Evolutionary conservation across 2,888 invertebrate species (phyloP).

Genomic region (Oligia fasciuncula): DNA sequence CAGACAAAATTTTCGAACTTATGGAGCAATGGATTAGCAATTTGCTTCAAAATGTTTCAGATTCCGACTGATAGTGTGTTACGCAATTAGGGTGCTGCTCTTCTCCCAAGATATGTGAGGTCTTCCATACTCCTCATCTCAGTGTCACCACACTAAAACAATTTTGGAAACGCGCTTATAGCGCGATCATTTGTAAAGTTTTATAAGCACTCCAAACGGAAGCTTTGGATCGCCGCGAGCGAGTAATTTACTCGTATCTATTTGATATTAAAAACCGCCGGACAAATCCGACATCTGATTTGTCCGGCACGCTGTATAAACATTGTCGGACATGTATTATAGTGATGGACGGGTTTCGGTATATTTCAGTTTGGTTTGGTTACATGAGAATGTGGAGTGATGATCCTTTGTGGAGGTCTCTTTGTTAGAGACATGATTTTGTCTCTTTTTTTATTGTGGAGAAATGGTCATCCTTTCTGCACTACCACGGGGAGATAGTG

Average conservation of each 20-base stretch:
- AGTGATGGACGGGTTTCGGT: conserved; percentile 4
- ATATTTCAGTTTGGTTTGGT: background rate
- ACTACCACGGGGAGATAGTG: too few species aligned
- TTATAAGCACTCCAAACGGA: conserved; percentile 41
- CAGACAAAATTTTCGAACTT: too few species aligned
- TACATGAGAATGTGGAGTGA: background rate
- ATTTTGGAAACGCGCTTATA: conserved; percentile 8
- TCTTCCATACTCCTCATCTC: background rate
- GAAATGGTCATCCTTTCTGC: too few species aligned
- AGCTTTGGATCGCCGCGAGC: conserved; percentile 54
- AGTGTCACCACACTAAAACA: background rate
- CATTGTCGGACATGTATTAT: background rate
- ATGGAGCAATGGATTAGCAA: too few species aligned
- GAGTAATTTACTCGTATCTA: conserved; percentile 69
- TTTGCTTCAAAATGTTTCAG: too few species aligned
- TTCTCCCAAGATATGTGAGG: background rate
- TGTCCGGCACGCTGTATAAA: background rate
- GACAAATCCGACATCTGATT: too few species aligned
- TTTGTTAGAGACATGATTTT: background rate
- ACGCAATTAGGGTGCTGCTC: too few species aligned
- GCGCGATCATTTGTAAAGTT: conserved; percentile 43
- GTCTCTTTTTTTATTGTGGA: background rate
- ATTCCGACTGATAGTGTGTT: too few species aligned
- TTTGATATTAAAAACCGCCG: conserved; percentile 78
- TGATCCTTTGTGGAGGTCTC: background rate